Evolutionary conservation across 2,888 invertebrate species (phyloP).

Genomic region (Callinectes sapidus): DNA sequence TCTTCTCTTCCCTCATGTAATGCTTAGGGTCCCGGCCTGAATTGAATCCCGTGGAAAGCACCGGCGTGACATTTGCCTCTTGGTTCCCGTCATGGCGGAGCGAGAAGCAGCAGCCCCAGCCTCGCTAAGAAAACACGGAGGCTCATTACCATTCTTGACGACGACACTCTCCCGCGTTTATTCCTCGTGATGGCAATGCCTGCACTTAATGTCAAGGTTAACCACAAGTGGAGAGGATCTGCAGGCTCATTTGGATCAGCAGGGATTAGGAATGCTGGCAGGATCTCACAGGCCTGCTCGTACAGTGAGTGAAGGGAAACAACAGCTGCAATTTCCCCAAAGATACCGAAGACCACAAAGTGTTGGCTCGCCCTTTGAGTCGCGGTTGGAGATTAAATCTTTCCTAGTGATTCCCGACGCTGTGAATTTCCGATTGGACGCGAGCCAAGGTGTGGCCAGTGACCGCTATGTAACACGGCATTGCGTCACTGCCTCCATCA

Average conservation of each 20-base stretch:
- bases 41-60: background rate
- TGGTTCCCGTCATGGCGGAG: background rate
- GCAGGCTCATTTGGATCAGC: background rate
- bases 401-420: background rate
- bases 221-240: background rate
- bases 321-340: background rate
- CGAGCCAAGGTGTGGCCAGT: background rate
- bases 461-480: background rate
- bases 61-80: background rate
- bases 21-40: background rate
- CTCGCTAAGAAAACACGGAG: background rate
- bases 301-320: background rate
- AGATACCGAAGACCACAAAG: background rate
- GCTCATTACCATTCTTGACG: slow-evolving; percentile 19
- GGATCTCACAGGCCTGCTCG: background rate
- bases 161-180: background rate
- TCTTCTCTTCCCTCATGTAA: background rate
- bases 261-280: background rate
- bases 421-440: slow-evolving; percentile 1
- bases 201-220: background rate
- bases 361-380: background rate
- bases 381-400: background rate
- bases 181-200: background rate
- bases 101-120: background rate
- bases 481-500: background rate